Evolutionary conservation across 64 coral and sea anemone species (phyloP), one percentile per base, ranked within the genome.

Genomic region (Stylophora pistillata): DNA sequence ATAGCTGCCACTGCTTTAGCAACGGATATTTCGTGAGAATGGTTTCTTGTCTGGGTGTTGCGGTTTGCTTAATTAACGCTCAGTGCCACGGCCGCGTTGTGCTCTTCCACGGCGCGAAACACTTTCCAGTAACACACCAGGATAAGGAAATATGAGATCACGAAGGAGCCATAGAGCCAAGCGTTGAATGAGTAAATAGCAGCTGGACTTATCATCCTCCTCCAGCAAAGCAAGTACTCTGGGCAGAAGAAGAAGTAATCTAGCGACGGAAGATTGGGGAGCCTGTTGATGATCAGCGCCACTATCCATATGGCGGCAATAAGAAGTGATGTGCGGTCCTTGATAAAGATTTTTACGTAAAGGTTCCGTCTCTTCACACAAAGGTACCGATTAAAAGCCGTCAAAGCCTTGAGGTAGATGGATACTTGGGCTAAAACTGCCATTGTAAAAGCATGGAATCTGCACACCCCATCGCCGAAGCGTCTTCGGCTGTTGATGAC

Each of bases 381-480:
- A 1, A 74, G 32, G 56, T 90, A 90, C 66, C 88, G 66, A 41
- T 58, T 90, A 26, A 90, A 71, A 18, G 88, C 88, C n/a, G 88
- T 80, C 47, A 90, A 58, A 57, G 88, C 88, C 88, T 82, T 90
- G 66, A 90, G 56, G 10, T 34, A 81, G 30, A 90, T 59, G 0
- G 88, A 90, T 16, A 80, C 26, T 53, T 80, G 64, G 3, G 77
- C 79, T 6, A 90, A 34, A 53, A 78, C 27, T 20, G 78, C 66
- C 33, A 82, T 57, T 5, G 79, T 25, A 13, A 90, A 82, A 29
- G 64, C 88, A 15, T 90, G 88, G 13, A 57, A 29, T 21, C 60
- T 56, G 54, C 88, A 90, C 29, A 90, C n/a, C 0, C 65, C 21
- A 21, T 79, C 88, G 4, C 53, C 61, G 54, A 72, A 84, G 61